These are phyloP conservation scores for Drosophila mettleri DNA, from an alignment of 2,888 invertebrate genomes.

Conservation along the genomic window DNA sequence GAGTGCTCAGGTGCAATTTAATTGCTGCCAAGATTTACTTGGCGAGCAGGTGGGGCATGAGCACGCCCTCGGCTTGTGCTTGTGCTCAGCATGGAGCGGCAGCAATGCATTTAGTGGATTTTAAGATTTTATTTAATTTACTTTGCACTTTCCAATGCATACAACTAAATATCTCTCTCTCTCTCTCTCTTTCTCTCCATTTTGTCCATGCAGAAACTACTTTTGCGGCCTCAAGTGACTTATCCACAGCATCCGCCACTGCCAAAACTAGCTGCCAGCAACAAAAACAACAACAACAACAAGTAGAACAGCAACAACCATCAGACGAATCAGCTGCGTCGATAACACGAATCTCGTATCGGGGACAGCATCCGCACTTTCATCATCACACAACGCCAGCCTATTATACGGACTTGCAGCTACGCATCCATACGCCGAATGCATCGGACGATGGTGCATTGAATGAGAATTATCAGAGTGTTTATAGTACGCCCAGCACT, in stretches of 20 bases:
- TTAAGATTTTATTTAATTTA: slow-evolving; percentile 38
- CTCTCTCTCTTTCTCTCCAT: slow-evolving; percentile 5
- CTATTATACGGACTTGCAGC: slow-evolving; percentile 83
- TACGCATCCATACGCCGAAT: slow-evolving; percentile 82
- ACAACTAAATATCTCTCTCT: slow-evolving; percentile 15
- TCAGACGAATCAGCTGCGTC: slow-evolving; percentile 55
- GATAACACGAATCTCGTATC: slow-evolving; percentile 67
- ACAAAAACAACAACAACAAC: slow-evolving; percentile 77
- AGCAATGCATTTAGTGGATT: slow-evolving; percentile 46
- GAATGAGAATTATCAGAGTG: slow-evolving; percentile 84
- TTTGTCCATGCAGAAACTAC: slow-evolving; percentile 75
- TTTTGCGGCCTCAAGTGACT: slow-evolving; percentile 81
- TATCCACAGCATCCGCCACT: slow-evolving; percentile 86
- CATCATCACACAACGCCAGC: slow-evolving; percentile 83
- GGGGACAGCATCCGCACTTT: slow-evolving; percentile 83
- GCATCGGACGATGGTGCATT: slow-evolving; percentile 76
- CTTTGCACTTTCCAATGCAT: slow-evolving; percentile 17
- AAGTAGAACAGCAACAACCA: slow-evolving; percentile 48
- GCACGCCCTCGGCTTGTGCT: slow-evolving; percentile 1
- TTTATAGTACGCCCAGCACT: slow-evolving; percentile 83
- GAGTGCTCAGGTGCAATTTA: slow-evolving; percentile 78
- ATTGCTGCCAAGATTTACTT: slow-evolving; percentile 78
- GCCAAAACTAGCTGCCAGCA: slow-evolving; percentile 86
- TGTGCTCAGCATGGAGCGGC: not conserved
- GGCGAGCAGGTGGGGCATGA: not conserved